Evolutionary conservation across 2,113 vertebrate genomes (phyloP), one percentile per base, ranked within the genome.

Genomic region (Seriola aureovittata): DNA sequence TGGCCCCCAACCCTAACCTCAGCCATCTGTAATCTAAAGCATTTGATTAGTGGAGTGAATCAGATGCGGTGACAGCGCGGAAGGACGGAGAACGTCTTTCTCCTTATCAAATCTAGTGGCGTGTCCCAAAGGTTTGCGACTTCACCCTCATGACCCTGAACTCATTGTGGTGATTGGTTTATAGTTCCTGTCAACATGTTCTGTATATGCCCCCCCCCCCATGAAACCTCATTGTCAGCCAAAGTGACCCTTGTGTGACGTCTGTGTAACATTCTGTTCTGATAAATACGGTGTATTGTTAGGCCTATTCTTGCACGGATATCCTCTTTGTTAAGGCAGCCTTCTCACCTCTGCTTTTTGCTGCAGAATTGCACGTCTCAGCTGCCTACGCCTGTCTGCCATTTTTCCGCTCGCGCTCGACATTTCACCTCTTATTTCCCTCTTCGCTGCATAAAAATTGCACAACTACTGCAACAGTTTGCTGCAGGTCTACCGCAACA

Each of bases 1-100:
- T 40, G 67, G 65, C 57, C 68, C 4, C 4, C 40, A 0, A 23
- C 40, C 67, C 34, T 34, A n/a, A 36, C 29, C 69, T 48, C 29
- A 23, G 40, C 62, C 59, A 74, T 78, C 46, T 78, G 23, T 57
- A 57, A 75, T 65, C 83, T 55, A 77, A 50, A 78, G 29, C 34
- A 59, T 74, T 78, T 60, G 60, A 78, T 86, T 60, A 82, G 60
- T 85, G 38, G 75, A 75, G 66, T 21, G 40, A 82, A 78, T 78
- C 74, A 74, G 74, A 78, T 71, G 59, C 3, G 1, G 50, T 75
- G 77, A 78, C 77, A 81, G 73, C 68, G 25, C 9, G 8, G 52
- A 81, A 82, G 85, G 81, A 69, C 81, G 76, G 75, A 54, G 34
- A 63, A 40, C 23, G 32, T 75, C 54, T 57, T n/a, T 48, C 59